Evolutionary conservation across 2,888 invertebrate genomes (phyloP).

Genomic region (Brenthis daphne): DNA sequence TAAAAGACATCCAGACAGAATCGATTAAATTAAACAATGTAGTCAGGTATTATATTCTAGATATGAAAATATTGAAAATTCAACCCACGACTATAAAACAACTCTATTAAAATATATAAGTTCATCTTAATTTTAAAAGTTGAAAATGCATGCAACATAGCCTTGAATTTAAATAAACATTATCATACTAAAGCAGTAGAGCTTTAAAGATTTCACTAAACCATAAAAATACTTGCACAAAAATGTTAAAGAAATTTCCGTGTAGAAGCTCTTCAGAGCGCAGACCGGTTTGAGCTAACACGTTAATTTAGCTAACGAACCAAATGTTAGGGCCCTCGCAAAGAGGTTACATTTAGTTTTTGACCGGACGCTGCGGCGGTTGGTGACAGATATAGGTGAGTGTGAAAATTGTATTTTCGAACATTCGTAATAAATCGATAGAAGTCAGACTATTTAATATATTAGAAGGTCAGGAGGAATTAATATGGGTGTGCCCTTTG

Average conservation of each 20-base stretch:
- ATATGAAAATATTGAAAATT: not conserved
- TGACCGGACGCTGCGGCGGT: constrained; percentile 50
- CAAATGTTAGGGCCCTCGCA: constrained; percentile 60
- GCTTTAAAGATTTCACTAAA: constrained; percentile 1
- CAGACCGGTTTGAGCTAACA: constrained; percentile 53
- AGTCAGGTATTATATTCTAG: no score
- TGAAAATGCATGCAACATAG: not conserved
- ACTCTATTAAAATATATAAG: not conserved
- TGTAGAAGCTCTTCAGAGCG: constrained; percentile 39
- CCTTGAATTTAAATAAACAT: constrained; percentile 7
- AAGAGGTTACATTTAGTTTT: constrained; percentile 59
- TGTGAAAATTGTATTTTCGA: constrained; percentile 29
- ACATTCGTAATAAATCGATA: not conserved
- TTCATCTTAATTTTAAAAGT: not conserved
- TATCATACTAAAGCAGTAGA: not conserved
- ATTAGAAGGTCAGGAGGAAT: no score
- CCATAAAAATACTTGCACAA: constrained; percentile 19
- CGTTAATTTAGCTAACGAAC: constrained; percentile 77
- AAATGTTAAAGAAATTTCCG: constrained; percentile 28
- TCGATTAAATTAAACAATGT: no score
- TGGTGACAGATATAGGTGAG: constrained; percentile 48
- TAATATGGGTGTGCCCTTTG: no score
- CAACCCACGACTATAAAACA: no score
- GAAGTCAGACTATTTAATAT: not conserved
- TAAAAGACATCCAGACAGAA: no score